These are phyloP conservation scores for Eugnorisma glareosa DNA, from an alignment of 2,888 invertebrate species.

Conservation along the genomic window DNA sequence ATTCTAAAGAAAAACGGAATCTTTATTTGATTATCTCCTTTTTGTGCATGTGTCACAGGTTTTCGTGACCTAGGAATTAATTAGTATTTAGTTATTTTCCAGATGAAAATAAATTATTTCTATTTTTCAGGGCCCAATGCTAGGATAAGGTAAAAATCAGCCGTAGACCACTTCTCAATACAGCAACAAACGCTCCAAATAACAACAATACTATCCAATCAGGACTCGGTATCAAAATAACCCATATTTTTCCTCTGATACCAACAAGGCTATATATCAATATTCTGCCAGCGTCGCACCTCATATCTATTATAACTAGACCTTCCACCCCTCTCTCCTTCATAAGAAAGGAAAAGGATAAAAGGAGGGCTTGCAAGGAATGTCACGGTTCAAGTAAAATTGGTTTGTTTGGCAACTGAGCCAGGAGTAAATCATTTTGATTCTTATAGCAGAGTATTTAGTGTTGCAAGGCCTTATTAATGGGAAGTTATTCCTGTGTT, in stretches of 20 bases:
- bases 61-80: neutral
- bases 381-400: constrained; percentile 13
- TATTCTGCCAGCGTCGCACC: constrained; percentile 61
- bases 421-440: constrained; percentile 54
- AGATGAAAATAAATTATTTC: neutral
- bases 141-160: neutral
- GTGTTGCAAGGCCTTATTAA: constrained; percentile 38
- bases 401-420: constrained; percentile 34
- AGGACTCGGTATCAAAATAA: constrained; percentile 47
- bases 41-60: too few species aligned
- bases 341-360: neutral
- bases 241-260: constrained; percentile 47
- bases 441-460: constrained; percentile 55
- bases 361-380: neutral
- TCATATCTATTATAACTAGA: constrained; percentile 44
- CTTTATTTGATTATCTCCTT: too few species aligned
- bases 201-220: constrained; percentile 56
- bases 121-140: neutral
- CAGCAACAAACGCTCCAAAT: neutral
- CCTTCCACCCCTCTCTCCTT: constrained; percentile 16
- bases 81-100: neutral
- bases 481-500: constrained; percentile 45
- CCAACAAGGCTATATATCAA: constrained; percentile 52
- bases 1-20: too few species aligned
- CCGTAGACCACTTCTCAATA: neutral